Evolutionary conservation across 2,888 invertebrate genomes (phyloP).

Genomic region (Brachyptera risi): DNA sequence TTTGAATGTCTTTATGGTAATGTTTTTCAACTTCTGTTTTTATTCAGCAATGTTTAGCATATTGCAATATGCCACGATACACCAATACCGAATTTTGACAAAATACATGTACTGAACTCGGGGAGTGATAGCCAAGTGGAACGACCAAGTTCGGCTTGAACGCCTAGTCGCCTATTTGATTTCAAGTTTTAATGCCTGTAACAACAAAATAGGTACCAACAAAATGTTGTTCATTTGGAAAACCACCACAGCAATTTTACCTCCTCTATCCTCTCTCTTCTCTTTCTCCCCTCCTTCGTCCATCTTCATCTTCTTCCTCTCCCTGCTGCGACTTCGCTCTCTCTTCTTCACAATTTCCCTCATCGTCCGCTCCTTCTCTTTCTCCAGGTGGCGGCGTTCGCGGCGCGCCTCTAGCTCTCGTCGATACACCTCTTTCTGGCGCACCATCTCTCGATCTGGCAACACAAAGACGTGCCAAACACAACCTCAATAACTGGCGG

Average conservation of each 20-base stretch:
- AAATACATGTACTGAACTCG: too few relatives aligned
- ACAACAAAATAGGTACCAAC: background rate
- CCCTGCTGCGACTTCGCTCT: slow-evolving; percentile 32
- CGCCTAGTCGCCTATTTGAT: too few relatives aligned
- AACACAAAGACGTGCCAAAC: too few relatives aligned
- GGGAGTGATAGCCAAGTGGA: too few relatives aligned
- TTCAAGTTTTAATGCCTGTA: too few relatives aligned
- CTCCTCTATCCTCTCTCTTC: background rate
- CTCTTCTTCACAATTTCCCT: slow-evolving; percentile 42
- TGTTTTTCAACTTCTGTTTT: too few relatives aligned
- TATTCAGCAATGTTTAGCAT: too few relatives aligned
- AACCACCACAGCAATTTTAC: slow-evolving; percentile 23
- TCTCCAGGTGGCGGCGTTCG: slow-evolving; percentile 47
- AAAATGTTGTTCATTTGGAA: background rate
- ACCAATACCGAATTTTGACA: too few relatives aligned
- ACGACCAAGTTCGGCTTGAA: too few relatives aligned
- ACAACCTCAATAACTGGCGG: too few relatives aligned
- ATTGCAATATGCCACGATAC: too few relatives aligned
- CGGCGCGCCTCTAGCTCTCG: slow-evolving; percentile 71
- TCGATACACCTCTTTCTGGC: slow-evolving; percentile 69
- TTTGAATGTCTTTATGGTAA: too few relatives aligned
- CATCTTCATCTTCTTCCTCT: slow-evolving; percentile 35
- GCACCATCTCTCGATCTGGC: slow-evolving; percentile 46
- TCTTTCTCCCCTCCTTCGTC: slow-evolving; percentile 35
- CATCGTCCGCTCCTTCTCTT: slow-evolving; percentile 47